Conservation (phyloP, 2,113 vertebrate species). For the Notothenia coriiceps region DNA sequence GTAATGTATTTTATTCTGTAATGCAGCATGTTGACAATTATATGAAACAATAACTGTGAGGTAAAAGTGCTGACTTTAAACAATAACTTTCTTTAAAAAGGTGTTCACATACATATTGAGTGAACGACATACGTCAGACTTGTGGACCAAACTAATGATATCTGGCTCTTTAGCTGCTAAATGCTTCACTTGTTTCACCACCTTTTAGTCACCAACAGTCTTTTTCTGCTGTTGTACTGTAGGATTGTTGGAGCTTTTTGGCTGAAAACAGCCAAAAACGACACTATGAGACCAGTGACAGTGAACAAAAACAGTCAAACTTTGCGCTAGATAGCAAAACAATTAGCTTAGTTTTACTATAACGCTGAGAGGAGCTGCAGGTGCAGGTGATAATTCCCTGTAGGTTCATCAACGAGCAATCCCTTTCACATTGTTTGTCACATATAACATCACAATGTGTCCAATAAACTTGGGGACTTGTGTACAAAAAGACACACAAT, state of each 20-base stretch:
- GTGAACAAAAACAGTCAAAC: not conserved
- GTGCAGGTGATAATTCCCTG: not conserved
- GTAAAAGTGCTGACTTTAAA: not conserved
- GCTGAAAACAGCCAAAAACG: not conserved
- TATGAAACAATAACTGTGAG: slow-evolving; percentile 19
- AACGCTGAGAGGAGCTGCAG: not conserved
- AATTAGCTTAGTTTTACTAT: no score
- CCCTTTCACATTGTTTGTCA: not conserved
- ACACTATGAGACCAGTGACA: not conserved
- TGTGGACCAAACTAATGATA: not conserved
- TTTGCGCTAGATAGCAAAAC: not conserved
- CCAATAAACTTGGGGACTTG: not conserved
- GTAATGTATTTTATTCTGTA: not conserved
- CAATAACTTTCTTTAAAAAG: not conserved
- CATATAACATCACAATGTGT: not conserved
- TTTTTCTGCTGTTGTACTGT: not conserved
- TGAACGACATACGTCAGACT: not conserved
- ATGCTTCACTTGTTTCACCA: not conserved
- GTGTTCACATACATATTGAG: not conserved
- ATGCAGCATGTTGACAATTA: not conserved
- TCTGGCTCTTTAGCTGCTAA: not conserved
- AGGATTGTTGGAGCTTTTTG: not conserved
- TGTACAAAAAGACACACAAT: not conserved
- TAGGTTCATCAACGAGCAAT: not conserved
- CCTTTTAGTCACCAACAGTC: not conserved